Evolutionary conservation across 2,888 invertebrate genomes (phyloP).

Genomic region (Mystacides longicornis): DNA sequence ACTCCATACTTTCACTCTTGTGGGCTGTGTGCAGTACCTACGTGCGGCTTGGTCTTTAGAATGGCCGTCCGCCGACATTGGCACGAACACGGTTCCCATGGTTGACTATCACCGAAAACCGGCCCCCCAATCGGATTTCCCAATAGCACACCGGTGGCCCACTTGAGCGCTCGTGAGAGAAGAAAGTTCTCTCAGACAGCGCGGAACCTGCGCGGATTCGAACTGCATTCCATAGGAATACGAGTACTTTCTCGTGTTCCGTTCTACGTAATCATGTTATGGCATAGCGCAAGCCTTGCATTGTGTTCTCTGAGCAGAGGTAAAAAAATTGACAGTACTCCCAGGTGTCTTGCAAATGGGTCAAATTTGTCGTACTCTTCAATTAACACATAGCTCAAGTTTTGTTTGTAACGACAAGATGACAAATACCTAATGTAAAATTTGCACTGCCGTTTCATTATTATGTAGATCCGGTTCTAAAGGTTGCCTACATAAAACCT

Average conservation of each 20-base stretch:
- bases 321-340: too few species aligned
- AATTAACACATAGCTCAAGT: too few species aligned
- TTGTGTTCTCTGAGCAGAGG: too few species aligned
- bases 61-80: not conserved
- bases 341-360: too few species aligned
- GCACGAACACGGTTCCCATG: conserved; percentile 10
- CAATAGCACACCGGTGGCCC: conserved; percentile 12
- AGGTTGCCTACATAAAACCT: too few species aligned
- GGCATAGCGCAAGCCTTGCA: too few species aligned
- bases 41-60: not conserved
- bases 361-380: too few species aligned
- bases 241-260: conserved; percentile 13
- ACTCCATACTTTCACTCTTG: conserved; percentile 15
- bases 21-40: conserved; percentile 4
- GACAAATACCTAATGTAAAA: too few species aligned
- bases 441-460: too few species aligned
- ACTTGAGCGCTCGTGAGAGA: conserved; percentile 18
- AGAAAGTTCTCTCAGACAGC: conserved; percentile 22
- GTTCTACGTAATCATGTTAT: too few species aligned
- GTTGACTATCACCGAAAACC: conserved; percentile 9
- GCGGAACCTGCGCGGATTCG: conserved; percentile 7
- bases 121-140: conserved; percentile 6
- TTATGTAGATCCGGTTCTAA: too few species aligned
- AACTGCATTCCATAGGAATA: not conserved
- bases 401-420: too few species aligned